Conservation (phyloP, 2,113 vertebrate species). For the Toxotes jaculatrix region DNA sequence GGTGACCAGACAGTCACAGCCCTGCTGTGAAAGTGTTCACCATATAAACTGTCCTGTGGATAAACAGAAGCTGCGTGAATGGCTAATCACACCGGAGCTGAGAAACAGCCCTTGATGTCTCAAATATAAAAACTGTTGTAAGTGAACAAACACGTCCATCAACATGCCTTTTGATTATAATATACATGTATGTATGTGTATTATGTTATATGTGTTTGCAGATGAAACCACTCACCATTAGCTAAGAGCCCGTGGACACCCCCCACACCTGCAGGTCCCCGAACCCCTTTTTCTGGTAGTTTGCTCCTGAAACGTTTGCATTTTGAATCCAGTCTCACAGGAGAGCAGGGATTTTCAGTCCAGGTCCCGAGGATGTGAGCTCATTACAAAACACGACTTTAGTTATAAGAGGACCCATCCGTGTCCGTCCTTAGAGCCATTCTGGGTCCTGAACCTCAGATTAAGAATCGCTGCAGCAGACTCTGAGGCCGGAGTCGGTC, state of each 20-base stretch:
- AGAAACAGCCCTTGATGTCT: neutral
- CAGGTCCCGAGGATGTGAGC: constrained; percentile 10
- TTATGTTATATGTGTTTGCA: neutral
- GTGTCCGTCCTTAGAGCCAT: constrained; percentile 21
- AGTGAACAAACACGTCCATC: no score
- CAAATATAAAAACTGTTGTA: no score
- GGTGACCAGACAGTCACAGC: no score
- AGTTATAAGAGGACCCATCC: neutral
- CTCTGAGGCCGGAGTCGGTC: neutral
- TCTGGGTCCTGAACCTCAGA: constrained; percentile 41
- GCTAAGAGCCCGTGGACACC: constrained; percentile 5
- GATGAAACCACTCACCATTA: constrained; percentile 16
- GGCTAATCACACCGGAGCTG: no score
- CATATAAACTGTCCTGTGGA: no score
- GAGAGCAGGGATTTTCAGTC: constrained; percentile 9
- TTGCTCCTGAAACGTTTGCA: constrained; percentile 40
- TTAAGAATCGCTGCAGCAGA: constrained; percentile 1
- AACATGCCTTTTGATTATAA: no score
- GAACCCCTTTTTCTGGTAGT: constrained; percentile 34
- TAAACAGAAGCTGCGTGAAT: no score
- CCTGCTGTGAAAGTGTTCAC: no score
- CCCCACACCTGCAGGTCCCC: neutral
- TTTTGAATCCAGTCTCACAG: constrained; percentile 11
- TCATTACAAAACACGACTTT: constrained; percentile 36
- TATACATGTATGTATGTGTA: no score